Evolutionary conservation across 2,888 invertebrate species (phyloP).

Genomic region (Drosophila demipolita): DNA sequence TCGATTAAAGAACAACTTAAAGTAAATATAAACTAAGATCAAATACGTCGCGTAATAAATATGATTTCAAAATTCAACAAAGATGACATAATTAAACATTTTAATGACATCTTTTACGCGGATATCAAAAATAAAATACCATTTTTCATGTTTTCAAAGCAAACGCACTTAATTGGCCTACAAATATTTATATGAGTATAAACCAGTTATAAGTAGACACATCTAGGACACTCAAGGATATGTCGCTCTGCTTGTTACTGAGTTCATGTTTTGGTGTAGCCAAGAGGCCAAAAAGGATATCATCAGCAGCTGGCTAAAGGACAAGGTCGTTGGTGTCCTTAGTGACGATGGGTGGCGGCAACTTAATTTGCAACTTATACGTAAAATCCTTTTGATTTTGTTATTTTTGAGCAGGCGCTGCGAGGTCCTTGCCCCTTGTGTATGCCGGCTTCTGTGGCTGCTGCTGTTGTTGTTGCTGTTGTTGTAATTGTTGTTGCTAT

Average conservation of each 20-base stretch:
- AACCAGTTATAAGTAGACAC: conserved; percentile 22
- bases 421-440: conserved; percentile 7
- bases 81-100: not conserved
- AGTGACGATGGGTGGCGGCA: conserved; percentile 39
- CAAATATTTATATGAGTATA: not conserved
- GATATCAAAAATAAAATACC: not conserved
- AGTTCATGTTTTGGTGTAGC: conserved; percentile 34
- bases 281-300: conserved; percentile 67
- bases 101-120: not conserved
- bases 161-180: not conserved
- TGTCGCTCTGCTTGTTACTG: conserved; percentile 16
- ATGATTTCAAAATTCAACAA: not conserved
- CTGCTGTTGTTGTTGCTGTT: conserved; percentile 22
- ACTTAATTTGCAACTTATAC: conserved; percentile 82
- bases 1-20: not conserved
- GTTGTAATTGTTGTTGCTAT: conserved; percentile 28
- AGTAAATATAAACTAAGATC: not conserved
- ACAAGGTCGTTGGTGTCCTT: conserved; percentile 41
- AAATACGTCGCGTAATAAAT: not conserved
- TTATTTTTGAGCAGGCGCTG: conserved; percentile 56
- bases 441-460: not conserved
- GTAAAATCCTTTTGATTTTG: conserved; percentile 79
- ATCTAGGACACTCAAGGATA: conserved; percentile 40
- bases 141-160: not conserved
- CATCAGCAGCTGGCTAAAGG: conserved; percentile 57